Percentiles rank a stretch among this genome's conserved stretches.
These are phyloP conservation scores for Gerosis bhagava DNA, from an alignment of 2,888 invertebrate species.

Conservation along the genomic window DNA sequence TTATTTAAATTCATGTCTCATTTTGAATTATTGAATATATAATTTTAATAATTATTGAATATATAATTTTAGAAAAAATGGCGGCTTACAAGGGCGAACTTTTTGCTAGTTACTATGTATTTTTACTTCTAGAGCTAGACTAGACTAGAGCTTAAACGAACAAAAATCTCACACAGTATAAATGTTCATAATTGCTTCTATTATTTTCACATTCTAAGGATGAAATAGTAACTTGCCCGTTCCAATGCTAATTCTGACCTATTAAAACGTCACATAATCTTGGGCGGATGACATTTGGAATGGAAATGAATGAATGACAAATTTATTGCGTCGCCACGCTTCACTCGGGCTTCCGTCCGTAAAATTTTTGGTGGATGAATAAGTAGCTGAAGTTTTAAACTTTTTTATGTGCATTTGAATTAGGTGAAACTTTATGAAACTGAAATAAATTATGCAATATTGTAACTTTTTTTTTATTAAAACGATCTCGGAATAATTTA, in stretches of 20 bases:
- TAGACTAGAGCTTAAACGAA: no score
- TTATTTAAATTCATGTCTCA: no score
- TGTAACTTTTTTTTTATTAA: no score
- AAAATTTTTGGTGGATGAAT: slow-evolving; percentile 15
- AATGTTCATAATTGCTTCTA: not conserved
- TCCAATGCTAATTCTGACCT: slow-evolving; percentile 72
- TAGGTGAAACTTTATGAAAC: not conserved
- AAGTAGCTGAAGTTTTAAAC: not conserved
- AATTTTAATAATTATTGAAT: no score
- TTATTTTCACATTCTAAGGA: not conserved
- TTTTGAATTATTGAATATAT: no score
- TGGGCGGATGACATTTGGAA: slow-evolving; percentile 50
- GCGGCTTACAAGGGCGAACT: no score
- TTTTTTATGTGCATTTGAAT: not conserved
- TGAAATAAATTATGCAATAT: no score
- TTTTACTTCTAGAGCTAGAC: not conserved
- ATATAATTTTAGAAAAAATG: no score
- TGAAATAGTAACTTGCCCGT: slow-evolving; percentile 57
- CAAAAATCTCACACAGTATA: not conserved
- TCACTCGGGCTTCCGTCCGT: slow-evolving; percentile 1
- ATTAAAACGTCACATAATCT: slow-evolving; percentile 62
- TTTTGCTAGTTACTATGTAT: no score
- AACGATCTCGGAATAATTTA: no score
- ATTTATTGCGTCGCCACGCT: slow-evolving; percentile 33
- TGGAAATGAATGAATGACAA: slow-evolving; percentile 51